Conservation (phyloP, 2,113 vertebrate species). For the Tachysurus vachellii region DNA sequence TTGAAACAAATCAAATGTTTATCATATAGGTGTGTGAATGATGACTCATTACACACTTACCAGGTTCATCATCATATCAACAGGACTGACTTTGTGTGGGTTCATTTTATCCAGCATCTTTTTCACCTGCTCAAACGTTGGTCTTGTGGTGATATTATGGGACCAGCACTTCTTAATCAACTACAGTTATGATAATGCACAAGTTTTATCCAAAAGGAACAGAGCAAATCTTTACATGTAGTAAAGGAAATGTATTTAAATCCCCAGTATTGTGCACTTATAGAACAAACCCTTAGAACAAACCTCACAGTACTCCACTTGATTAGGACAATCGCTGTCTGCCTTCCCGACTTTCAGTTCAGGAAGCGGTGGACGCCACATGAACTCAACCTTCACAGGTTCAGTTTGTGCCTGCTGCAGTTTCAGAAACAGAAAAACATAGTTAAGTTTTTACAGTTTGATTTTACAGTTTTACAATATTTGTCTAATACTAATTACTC, state of each 20-base stretch:
- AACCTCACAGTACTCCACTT: slow-evolving; percentile 74
- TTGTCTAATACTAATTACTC: background rate
- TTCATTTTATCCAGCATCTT: slow-evolving; percentile 79
- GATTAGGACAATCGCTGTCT: slow-evolving; percentile 71
- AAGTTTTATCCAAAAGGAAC: background rate
- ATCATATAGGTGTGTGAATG: too few relatives aligned
- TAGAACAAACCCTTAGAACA: too few relatives aligned
- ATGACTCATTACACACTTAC: slow-evolving; percentile 55
- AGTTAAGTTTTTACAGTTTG: slow-evolving; percentile 17
- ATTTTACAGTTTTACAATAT: background rate
- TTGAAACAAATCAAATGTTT: background rate
- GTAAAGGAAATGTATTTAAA: background rate
- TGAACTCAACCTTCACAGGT: slow-evolving; percentile 64
- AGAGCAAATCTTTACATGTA: background rate
- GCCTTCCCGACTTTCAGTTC: slow-evolving; percentile 69
- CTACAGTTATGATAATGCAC: slow-evolving; percentile 55
- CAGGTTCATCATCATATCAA: slow-evolving; percentile 81
- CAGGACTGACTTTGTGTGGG: slow-evolving; percentile 76
- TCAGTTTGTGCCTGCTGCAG: slow-evolving; percentile 64
- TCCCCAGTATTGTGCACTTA: too few relatives aligned
- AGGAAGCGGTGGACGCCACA: slow-evolving; percentile 70
- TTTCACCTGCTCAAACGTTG: slow-evolving; percentile 77
- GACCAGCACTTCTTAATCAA: slow-evolving; percentile 76
- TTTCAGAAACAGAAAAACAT: background rate
- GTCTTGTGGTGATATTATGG: slow-evolving; percentile 67